A percentile compares a stretch with the other conserved stretches of the same genome.
Evolutionary conservation across 1,140 invertebrate species (phyloP).

Genomic region (Drosophila funebris): DNA sequence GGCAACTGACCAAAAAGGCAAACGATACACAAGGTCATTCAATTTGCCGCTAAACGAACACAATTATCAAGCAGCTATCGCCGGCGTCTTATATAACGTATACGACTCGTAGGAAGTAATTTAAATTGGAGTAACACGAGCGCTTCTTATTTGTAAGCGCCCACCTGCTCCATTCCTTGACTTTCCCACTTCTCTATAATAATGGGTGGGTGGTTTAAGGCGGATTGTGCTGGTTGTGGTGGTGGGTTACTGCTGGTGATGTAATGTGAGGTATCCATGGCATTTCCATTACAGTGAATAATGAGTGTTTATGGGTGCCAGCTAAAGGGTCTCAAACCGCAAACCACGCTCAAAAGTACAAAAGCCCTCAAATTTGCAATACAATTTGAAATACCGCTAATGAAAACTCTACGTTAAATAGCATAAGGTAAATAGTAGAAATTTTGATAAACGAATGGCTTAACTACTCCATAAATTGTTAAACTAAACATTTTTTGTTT

Average conservation of each 20-base stretch:
- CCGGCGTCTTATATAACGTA: conserved; percentile 49
- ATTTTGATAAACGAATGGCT: too few relatives aligned
- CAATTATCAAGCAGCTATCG: conserved; percentile 48
- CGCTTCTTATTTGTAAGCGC: conserved; percentile 20
- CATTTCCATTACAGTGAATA: conserved; percentile 39
- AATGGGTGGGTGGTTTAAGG: conserved; percentile 12
- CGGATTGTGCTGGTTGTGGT: neutral
- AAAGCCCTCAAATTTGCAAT: neutral
- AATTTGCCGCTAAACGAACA: conserved; percentile 48
- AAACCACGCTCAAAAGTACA: neutral
- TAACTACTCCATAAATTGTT: too few relatives aligned
- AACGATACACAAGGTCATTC: conserved; percentile 53
- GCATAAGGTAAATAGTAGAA: too few relatives aligned
- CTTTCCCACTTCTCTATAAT: neutral
- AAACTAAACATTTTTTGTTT: too few relatives aligned
- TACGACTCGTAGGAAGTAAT: conserved; percentile 60
- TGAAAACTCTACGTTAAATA: conserved; percentile 1
- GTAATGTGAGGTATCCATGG: conserved; percentile 34
- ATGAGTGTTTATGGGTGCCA: conserved; percentile 27
- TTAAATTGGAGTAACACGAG: conserved; percentile 59
- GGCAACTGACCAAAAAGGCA: conserved; percentile 15
- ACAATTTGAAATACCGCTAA: neutral
- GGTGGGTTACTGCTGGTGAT: conserved; percentile 8
- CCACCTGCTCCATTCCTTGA: conserved; percentile 16
- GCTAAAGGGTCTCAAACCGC: conserved; percentile 14